These are phyloP conservation scores for Chrysolina haemoptera DNA, from an alignment of 2,888 invertebrate genomes.

Conservation along the genomic window DNA sequence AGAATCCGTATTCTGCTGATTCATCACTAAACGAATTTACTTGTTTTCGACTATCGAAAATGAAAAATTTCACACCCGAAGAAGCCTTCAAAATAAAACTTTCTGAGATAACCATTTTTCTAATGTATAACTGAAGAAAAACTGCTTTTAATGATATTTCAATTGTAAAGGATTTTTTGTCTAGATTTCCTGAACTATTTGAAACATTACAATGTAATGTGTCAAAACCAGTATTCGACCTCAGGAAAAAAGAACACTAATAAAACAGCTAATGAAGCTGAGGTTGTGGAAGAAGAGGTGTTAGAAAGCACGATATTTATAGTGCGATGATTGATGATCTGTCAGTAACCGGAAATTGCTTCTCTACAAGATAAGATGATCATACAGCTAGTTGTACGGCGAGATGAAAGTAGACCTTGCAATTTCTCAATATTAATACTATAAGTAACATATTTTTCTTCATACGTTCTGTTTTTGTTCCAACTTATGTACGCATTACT, in stretches of 20 bases:
- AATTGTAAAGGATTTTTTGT: background rate
- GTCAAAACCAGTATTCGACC: conserved; percentile 3
- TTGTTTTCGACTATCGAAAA: too few relatives aligned
- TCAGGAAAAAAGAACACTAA: background rate
- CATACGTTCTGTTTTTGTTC: too few relatives aligned
- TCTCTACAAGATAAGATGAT: conserved; percentile 1
- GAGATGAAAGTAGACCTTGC: conserved; percentile 19
- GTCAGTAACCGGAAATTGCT: conserved; percentile 31
- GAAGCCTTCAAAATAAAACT: too few relatives aligned
- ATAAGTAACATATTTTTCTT: too few relatives aligned
- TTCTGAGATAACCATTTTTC: too few relatives aligned
- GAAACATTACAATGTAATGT: background rate
- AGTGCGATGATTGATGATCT: conserved; percentile 36
- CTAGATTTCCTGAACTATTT: background rate
- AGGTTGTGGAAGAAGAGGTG: conserved; percentile 18
- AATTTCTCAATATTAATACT: background rate
- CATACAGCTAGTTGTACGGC: background rate
- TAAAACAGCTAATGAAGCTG: conserved; percentile 21
- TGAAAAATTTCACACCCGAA: too few relatives aligned
- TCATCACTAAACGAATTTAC: too few relatives aligned
- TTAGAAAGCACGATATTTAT: conserved; percentile 32
- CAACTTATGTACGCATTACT: too few relatives aligned
- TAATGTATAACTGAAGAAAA: too few relatives aligned
- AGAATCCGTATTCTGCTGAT: too few relatives aligned
- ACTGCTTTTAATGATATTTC: too few relatives aligned